Conservation (phyloP, 2,888 invertebrate species). For the Acrobasis repandana region DNA sequence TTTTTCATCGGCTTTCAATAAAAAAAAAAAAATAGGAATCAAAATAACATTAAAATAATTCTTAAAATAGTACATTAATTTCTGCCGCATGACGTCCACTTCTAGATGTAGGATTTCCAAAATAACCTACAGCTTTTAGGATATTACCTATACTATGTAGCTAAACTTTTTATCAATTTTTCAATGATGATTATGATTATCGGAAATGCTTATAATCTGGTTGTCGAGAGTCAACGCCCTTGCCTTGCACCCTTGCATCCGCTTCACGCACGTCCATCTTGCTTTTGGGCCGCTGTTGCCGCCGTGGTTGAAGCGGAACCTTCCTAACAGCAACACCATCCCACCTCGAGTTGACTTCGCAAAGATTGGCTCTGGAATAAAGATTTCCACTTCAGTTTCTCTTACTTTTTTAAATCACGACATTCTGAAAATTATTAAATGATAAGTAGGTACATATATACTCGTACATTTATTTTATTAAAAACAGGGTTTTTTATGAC, state of each 20-base stretch:
- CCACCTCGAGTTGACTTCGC: slow-evolving; percentile 34
- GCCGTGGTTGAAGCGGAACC: slow-evolving; percentile 34
- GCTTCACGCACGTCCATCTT: slow-evolving; percentile 39
- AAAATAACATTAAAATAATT: too few species aligned
- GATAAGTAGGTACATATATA: too few species aligned
- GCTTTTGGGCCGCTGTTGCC: slow-evolving; percentile 23
- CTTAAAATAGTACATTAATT: too few species aligned
- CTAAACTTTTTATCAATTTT: neutral
- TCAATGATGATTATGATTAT: slow-evolving; percentile 32
- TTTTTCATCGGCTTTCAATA: too few species aligned
- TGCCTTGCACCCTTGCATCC: slow-evolving; percentile 34
- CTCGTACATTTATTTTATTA: too few species aligned
- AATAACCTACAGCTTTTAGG: slow-evolving; percentile 10
- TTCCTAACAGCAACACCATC: slow-evolving; percentile 37
- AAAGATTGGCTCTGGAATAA: slow-evolving; percentile 26
- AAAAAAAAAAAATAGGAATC: too few species aligned
- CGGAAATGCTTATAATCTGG: slow-evolving; percentile 21
- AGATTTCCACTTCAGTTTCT: neutral
- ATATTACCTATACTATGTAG: slow-evolving; percentile 15
- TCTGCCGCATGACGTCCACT: too few species aligned
- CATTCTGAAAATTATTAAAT: too few species aligned
- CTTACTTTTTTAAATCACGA: neutral
- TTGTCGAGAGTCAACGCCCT: slow-evolving; percentile 36
- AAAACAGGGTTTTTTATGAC: too few species aligned
- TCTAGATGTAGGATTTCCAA: too few species aligned